Evolutionary conservation across 2,797 vertebrate species (phyloP).

Genomic region (Benthosema pterotum): DNA sequence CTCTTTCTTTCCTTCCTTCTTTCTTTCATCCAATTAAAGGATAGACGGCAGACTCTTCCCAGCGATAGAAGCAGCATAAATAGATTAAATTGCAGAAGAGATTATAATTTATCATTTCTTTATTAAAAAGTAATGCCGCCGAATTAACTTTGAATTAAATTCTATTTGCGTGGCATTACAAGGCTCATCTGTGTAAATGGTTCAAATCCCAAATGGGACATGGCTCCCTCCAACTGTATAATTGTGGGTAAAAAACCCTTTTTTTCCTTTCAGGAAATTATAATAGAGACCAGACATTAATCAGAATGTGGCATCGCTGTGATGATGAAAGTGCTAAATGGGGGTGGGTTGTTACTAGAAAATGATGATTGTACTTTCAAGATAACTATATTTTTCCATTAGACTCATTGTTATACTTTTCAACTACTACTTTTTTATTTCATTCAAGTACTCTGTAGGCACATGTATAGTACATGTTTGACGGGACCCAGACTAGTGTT

Average conservation of each 20-base stretch:
- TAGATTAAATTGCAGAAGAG: constrained; percentile 75
- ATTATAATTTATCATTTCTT: constrained; percentile 82
- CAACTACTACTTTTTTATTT: no score
- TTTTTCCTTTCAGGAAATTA: constrained; percentile 60
- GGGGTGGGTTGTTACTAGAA: constrained; percentile 46
- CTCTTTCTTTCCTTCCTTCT: constrained; percentile 44
- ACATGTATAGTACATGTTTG: no score
- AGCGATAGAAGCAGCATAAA: constrained; percentile 65
- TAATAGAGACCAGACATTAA: constrained; percentile 53
- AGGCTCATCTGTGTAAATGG: constrained; percentile 83
- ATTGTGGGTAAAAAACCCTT: constrained; percentile 60
- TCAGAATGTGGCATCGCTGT: constrained; percentile 31
- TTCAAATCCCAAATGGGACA: constrained; percentile 80
- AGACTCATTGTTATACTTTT: no score
- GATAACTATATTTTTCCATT: neutral
- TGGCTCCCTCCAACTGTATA: constrained; percentile 66
- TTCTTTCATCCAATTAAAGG: constrained; percentile 62
- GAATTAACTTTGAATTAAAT: constrained; percentile 85
- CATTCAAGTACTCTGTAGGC: no score
- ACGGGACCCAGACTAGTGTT: no score
- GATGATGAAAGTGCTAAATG: constrained; percentile 45
- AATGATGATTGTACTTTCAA: constrained; percentile 10
- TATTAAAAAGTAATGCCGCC: constrained; percentile 83
- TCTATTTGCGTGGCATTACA: constrained; percentile 83
- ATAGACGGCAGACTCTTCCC: constrained; percentile 69